Evolutionary conservation across 2,797 vertebrate genomes (phyloP), one percentile per base, ranked within the genome.

Genomic region (Mus minutoides): DNA sequence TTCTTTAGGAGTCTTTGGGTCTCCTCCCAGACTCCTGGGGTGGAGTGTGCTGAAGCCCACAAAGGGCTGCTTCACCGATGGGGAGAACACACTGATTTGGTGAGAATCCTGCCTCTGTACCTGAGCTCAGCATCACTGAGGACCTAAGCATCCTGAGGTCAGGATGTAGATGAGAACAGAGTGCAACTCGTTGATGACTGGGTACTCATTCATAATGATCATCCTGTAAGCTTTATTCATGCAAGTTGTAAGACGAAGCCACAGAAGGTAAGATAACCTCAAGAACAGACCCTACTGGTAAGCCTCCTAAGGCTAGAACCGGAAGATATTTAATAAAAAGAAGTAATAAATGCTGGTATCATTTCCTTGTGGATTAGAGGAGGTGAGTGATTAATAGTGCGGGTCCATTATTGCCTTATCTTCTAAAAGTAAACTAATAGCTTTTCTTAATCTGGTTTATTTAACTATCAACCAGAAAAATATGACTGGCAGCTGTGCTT

Each of bases 1-100:
- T 84, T 79, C 92, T 90, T 95, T 94, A 92, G 77, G 86, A 84
- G 92, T 84, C 89, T 75, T 88, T 67, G 54, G 89, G 56, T 69
- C 43, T 56, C 22, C 46, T 75, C 82, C 78, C 76, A 79, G 95
- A 84, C 46, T 90, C 80, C 62, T 90, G 76, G 22, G 29, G 3
- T 67, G 22, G 24, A 8, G 29, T n/a, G 21, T 52, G 34, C 54
- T 54, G 29, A 76, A 76, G 22, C 40, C 79, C 64, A 31, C 26
- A 12, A 52, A 34, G 21, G 77, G 29, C 40, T 85, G 26, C 14
- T 14, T 75, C 43, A 56, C 82, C 60, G n/a, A 34, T n/a, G 24
- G 64, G 6, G 67, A 75, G 60, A 85, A 62, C 17, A 43, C 26
- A 43, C 54, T 24, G 29, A 58, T 54, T 16, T 52, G 75, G 34